Percentiles rank a stretch among this genome's conserved stretches.
These are phyloP conservation scores for Tholera decimalis DNA, from an alignment of 2,888 invertebrate species.

Conservation along the genomic window DNA sequence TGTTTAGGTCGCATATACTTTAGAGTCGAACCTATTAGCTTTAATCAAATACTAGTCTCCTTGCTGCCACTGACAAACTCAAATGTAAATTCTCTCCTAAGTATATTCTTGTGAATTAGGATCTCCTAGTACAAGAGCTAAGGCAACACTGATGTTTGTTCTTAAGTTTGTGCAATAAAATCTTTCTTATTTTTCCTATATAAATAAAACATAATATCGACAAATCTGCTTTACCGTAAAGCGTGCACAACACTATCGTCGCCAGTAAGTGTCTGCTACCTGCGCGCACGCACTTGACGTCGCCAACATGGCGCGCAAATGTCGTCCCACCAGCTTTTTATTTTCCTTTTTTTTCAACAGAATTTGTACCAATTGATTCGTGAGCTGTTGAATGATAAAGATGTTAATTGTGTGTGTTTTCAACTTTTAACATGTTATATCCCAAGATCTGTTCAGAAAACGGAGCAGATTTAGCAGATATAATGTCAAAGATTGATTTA, in stretches of 20 bases:
- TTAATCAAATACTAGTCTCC: no score
- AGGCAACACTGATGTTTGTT: no score
- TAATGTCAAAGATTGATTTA: no score
- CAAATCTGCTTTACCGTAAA: neutral
- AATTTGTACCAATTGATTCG: constrained; percentile 67
- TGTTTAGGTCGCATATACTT: no score
- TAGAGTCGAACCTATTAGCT: no score
- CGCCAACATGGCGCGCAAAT: constrained; percentile 77
- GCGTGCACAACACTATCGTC: constrained; percentile 49
- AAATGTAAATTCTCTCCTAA: no score
- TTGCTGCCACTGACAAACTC: no score
- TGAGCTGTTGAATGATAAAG: constrained; percentile 62
- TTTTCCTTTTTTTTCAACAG: constrained; percentile 58
- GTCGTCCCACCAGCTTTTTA: constrained; percentile 66
- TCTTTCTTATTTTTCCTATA: no score
- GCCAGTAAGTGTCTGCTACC: constrained; percentile 69
- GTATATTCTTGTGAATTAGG: no score
- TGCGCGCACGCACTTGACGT: constrained; percentile 77
- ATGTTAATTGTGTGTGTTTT: constrained; percentile 36
- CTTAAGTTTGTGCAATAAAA: no score
- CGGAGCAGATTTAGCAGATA: neutral
- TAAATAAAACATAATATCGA: constrained; percentile 8
- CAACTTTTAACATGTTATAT: neutral
- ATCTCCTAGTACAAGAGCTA: no score
- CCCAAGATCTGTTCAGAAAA: neutral